Evolutionary conservation across 1,140 invertebrate species (phyloP).

Genomic region (Gerris buenoi): DNA sequence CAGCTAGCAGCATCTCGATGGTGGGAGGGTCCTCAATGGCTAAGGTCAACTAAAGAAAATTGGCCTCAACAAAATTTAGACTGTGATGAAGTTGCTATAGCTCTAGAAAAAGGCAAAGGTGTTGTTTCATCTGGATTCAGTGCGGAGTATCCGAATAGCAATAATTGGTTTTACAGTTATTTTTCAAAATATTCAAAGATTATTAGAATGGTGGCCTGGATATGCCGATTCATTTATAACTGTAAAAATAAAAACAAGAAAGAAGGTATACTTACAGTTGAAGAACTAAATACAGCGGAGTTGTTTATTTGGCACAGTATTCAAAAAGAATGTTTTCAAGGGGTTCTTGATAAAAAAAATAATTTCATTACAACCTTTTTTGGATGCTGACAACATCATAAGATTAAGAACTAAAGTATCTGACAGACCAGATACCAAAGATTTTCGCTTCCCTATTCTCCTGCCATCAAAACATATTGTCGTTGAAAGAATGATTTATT

Average conservation of each 20-base stretch:
- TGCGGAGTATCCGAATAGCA: neutral
- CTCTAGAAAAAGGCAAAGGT: neutral
- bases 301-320: neutral
- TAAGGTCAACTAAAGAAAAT: neutral
- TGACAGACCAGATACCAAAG: neutral
- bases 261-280: neutral
- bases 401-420: neutral
- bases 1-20: neutral
- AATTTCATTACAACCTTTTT: neutral
- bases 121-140: neutral
- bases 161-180: neutral
- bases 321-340: neutral
- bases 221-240: neutral
- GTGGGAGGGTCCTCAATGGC: slow-evolving; percentile 9
- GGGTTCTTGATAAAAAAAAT: neutral
- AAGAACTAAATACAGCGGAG: neutral
- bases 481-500: neutral
- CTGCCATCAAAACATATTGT: neutral
- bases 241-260: neutral
- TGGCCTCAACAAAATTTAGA: neutral
- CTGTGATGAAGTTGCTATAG: neutral
- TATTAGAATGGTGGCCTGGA: neutral
- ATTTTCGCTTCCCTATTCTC: neutral
- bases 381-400: neutral
- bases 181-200: neutral